Evolutionary conservation across 23 tunicate species (phyloP).

Genomic region (Ascidia mentula): DNA sequence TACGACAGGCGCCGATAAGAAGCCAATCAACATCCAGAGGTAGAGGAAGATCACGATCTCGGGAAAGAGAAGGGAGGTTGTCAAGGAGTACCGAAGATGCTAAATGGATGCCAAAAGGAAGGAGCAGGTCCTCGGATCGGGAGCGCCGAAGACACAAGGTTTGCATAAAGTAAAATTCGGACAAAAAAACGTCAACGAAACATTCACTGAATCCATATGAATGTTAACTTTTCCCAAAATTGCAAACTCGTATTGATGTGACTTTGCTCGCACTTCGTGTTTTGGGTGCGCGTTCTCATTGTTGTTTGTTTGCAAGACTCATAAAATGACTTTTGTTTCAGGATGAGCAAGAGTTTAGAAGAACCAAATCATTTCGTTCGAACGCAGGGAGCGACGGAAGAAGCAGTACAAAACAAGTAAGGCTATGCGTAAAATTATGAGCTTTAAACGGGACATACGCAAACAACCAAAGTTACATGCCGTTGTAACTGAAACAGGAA

Average conservation of each 20-base stretch:
- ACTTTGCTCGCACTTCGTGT: too few species aligned
- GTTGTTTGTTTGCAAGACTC: too few species aligned
- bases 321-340: too few species aligned
- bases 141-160: neutral
- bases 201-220: too few species aligned
- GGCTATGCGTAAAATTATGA: neutral
- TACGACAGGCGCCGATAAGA: neutral
- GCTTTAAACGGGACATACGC: too few species aligned
- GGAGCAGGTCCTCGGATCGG: neutral
- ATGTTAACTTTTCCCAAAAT: too few species aligned
- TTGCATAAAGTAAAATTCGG: neutral
- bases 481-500: too few species aligned
- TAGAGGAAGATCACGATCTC: neutral
- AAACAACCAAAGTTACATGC: too few species aligned
- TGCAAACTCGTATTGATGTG: too few species aligned
- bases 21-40: neutral
- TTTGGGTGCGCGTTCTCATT: too few species aligned
- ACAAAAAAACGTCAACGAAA: too few species aligned
- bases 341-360: neutral
- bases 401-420: slow-evolving; percentile 4
- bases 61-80: neutral
- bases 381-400: neutral
- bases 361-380: neutral
- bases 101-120: neutral
- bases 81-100: neutral